A percentile compares a stretch with the other conserved stretches of the same genome.
Evolutionary conservation across 2,113 vertebrate genomes (phyloP).

Genomic region (Sander lucioperca): DNA sequence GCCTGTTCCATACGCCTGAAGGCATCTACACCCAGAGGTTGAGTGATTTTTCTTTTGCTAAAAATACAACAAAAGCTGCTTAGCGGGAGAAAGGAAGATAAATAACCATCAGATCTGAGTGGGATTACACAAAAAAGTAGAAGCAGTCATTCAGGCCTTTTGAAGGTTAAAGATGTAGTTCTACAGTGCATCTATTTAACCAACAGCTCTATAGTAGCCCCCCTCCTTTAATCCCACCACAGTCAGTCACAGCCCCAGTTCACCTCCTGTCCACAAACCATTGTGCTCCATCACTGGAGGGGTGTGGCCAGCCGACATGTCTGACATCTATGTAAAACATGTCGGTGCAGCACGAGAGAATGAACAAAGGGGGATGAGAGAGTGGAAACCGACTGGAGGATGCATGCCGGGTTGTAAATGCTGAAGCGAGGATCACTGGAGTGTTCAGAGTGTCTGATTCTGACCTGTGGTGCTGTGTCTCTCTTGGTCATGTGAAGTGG

Average conservation of each 20-base stretch:
- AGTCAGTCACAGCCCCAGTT: conserved; percentile 53
- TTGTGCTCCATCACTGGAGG: conserved; percentile 71
- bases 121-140: neutral
- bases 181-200: neutral
- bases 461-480: conserved; percentile 84
- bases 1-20: conserved; percentile 5
- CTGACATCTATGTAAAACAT: conserved; percentile 82
- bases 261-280: conserved; percentile 58
- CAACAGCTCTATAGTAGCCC: conserved; percentile 39
- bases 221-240: conserved; percentile 27
- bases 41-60: neutral
- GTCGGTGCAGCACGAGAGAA: conserved; percentile 32
- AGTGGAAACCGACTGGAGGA: conserved; percentile 30
- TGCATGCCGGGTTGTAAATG: neutral
- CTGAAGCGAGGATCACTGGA: conserved; percentile 8
- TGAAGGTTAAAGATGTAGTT: neutral
- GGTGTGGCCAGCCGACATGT: conserved; percentile 67
- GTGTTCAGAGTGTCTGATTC: conserved; percentile 26
- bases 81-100: neutral
- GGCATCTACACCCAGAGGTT: neutral
- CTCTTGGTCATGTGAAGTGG: conserved; percentile 76
- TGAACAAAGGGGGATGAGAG: conserved; percentile 47
- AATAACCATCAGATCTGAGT: neutral
- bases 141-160: conserved; percentile 4
- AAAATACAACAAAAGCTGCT: conserved; percentile 29